phyloP scores from a whole-genome alignment of 2,888 invertebrate genomes.

The Brenthis daphne region DNA sequence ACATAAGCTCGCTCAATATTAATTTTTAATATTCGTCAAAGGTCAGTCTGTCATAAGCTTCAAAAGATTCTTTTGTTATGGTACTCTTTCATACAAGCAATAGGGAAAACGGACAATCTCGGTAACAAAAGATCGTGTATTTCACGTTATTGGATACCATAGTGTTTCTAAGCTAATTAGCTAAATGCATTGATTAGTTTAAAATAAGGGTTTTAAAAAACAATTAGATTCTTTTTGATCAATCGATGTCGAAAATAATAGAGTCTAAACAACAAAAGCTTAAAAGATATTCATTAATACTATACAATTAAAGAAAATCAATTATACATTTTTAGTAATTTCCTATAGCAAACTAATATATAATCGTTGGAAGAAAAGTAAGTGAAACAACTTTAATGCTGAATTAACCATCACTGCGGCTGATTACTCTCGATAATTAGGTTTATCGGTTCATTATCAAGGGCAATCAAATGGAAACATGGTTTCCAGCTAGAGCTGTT shows the following conservation, averaged over 20 bases:
- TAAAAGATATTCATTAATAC: too few relatives aligned
- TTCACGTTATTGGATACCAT: neutral
- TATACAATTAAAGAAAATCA: too few relatives aligned
- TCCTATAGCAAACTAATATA: too few relatives aligned
- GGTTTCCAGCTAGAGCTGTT: slow-evolving; percentile 3
- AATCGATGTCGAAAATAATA: too few relatives aligned
- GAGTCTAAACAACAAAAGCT: too few relatives aligned
- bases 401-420: slow-evolving; percentile 19
- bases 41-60: slow-evolving; percentile 21
- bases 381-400: slow-evolving; percentile 2
- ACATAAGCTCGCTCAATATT: slow-evolving; percentile 4
- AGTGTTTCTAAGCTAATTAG: neutral
- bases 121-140: slow-evolving; percentile 7
- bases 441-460: slow-evolving; percentile 15
- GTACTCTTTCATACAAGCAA: slow-evolving; percentile 21
- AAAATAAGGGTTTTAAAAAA: too few relatives aligned
- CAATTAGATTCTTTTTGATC: too few relatives aligned
- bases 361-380: too few relatives aligned
- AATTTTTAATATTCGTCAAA: slow-evolving; percentile 26
- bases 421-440: slow-evolving; percentile 15
- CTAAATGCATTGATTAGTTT: too few relatives aligned
- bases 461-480: slow-evolving; percentile 5
- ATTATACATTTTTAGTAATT: too few relatives aligned
- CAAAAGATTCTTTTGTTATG: slow-evolving; percentile 26
- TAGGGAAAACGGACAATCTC: slow-evolving; percentile 23